Conservation (phyloP, 2,797 vertebrate species). For the Cuniculus paca region DNA sequence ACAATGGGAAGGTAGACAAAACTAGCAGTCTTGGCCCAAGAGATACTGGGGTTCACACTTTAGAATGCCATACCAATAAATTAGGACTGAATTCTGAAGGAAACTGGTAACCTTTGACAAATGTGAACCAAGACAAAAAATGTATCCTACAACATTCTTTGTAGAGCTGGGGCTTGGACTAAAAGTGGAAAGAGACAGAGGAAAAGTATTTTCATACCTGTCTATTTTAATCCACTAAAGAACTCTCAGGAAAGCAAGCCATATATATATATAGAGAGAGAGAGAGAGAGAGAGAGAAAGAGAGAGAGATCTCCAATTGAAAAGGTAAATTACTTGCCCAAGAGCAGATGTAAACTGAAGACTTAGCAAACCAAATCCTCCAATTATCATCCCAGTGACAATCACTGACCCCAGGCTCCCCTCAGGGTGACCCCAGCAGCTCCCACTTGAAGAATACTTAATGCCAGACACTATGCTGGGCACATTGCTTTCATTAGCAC, state of each 20-base stretch:
- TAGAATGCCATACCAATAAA: neutral
- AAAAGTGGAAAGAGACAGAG: neutral
- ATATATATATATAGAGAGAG: too few relatives aligned
- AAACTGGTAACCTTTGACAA: neutral
- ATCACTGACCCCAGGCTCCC: neutral
- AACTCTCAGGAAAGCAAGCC: neutral
- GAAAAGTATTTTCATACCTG: neutral
- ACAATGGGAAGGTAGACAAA: neutral
- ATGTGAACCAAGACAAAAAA: slow-evolving; percentile 1
- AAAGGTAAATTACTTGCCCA: neutral
- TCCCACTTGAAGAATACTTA: neutral
- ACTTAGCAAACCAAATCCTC: neutral
- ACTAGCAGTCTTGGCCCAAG: neutral
- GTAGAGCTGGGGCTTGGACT: neutral
- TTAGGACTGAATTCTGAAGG: slow-evolving; percentile 36
- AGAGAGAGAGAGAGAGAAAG: too few relatives aligned
- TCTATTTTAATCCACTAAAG: neutral
- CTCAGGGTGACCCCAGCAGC: neutral
- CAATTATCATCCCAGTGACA: neutral
- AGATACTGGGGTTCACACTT: neutral
- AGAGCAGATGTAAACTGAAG: neutral
- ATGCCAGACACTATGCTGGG: neutral
- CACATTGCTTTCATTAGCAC: neutral
- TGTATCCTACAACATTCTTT: neutral
- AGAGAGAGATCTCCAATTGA: too few relatives aligned